phyloP scores from a whole-genome alignment of 2,113 vertebrate genomes.

The Onychostoma macrolepis region DNA sequence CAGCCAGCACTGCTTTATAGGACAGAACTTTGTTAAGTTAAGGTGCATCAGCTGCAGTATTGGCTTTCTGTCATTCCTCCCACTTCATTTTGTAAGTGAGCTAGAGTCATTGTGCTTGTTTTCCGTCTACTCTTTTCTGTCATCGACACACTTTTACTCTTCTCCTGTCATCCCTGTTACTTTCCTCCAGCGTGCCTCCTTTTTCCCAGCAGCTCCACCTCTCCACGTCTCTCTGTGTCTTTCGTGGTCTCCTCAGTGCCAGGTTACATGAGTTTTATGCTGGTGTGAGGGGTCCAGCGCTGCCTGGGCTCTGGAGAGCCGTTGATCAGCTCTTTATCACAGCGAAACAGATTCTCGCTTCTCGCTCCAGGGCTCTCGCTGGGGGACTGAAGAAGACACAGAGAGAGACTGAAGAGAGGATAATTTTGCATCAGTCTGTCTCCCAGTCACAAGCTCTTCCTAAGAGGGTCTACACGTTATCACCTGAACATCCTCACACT shows the following conservation, averaged over 20 bases:
- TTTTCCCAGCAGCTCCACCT: conserved; percentile 43
- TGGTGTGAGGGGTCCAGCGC: conserved; percentile 67
- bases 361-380: conserved; percentile 65
- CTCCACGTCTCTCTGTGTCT: conserved; percentile 44
- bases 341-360: conserved; percentile 73
- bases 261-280: conserved; percentile 70
- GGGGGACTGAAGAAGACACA: conserved; percentile 58
- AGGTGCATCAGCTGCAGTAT: conserved; percentile 28
- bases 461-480: neutral
- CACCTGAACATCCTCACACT: neutral
- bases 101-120: neutral
- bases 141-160: neutral
- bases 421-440: neutral
- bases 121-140: neutral
- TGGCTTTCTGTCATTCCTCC: conserved; percentile 29
- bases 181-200: conserved; percentile 36
- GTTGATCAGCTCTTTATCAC: conserved; percentile 77
- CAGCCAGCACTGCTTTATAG: neutral
- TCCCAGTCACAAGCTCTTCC: neutral
- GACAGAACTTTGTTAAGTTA: conserved; percentile 16
- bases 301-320: conserved; percentile 69
- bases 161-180: neutral
- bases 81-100: conserved; percentile 31
- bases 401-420: conserved; percentile 47
- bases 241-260: conserved; percentile 67